These are phyloP conservation scores for Rhipidura dahli DNA, from an alignment of 2,113 vertebrate genomes.

Conservation along the genomic window DNA sequence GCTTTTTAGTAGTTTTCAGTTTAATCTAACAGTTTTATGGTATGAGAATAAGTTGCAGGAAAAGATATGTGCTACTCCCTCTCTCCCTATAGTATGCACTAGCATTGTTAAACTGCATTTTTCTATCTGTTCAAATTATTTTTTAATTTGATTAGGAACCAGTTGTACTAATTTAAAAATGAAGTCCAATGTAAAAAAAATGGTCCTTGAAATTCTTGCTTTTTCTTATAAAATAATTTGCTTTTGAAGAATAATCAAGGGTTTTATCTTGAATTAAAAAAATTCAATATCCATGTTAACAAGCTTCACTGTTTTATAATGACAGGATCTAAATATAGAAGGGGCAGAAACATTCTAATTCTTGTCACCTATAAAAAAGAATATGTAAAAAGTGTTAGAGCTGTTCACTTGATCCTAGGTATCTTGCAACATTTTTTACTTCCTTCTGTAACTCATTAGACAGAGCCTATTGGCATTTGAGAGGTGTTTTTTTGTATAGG, in stretches of 20 bases:
- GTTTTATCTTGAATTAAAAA: background rate
- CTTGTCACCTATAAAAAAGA: background rate
- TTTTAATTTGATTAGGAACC: background rate
- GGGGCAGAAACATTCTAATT: background rate
- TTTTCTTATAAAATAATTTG: background rate
- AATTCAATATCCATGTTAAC: background rate
- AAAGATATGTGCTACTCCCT: background rate
- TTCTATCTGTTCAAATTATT: background rate
- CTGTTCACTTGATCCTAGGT: background rate
- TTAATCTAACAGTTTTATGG: background rate
- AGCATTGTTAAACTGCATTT: background rate
- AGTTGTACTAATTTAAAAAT: background rate
- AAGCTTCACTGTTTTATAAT: background rate
- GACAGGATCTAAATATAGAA: background rate
- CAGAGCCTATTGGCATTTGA: background rate
- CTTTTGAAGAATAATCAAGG: background rate
- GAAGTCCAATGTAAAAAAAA: background rate
- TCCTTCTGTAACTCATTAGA: background rate
- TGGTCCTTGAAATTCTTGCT: background rate
- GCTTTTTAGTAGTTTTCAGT: background rate
- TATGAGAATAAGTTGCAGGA: background rate
- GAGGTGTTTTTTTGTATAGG: background rate
- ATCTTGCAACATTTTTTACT: background rate
- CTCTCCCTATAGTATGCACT: background rate
- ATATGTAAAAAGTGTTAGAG: background rate